Base-by-base conservation (phyloP, 1,140 invertebrate species). In the Wiebesia pumilae region DNA sequence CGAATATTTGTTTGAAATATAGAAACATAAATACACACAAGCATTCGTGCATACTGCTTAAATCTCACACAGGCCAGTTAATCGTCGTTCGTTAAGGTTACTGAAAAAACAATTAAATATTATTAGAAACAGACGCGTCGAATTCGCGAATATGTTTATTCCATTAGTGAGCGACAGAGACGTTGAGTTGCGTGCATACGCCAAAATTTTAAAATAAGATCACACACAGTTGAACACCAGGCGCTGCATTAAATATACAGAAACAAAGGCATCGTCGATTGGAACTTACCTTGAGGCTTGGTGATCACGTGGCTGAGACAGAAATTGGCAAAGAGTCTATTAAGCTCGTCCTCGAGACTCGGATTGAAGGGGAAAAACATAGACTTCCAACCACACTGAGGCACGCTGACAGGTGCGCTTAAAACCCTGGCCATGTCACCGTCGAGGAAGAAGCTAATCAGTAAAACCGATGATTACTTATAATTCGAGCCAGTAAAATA, bases 301-400 rank as follows among this genome's bases (percentile, higher is more conserved):
- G 81, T 24, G 27, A 33, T 1, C 40, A 30, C 58, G 43, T 86
- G 79, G 65, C 65, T 65, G 27, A 88, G 12, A 1, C 85, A 71
- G 40, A 88, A 90, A 62, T 91, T 78, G 9, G 78, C 73, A 69
- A 92, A 92, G 0, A 92, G 88, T 69, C 92, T 86, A 27, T 88
- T 89, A 12, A 92, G 84, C 43, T 92, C 92, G 0, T 92, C 92
- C 4, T 91, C 90, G 24, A 92, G 80, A 21, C 91, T 92, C 12
- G 88, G 89, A 35, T 92, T 92, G n/a, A 90, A 87, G 3, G 92
- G 92, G 24, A 89, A 92, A 27, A 90, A 35, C 30, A 75, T 83
- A 1, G 67, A 2, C 40, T 86, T 93, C 91, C 93, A 92, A 91
- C 91, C 91, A 91, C 92, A 92, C 91, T 27, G 65, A 9, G 78